phyloP scores from a whole-genome alignment of 2,113 vertebrate genomes.

The Hymenochirus boettgeri region DNA sequence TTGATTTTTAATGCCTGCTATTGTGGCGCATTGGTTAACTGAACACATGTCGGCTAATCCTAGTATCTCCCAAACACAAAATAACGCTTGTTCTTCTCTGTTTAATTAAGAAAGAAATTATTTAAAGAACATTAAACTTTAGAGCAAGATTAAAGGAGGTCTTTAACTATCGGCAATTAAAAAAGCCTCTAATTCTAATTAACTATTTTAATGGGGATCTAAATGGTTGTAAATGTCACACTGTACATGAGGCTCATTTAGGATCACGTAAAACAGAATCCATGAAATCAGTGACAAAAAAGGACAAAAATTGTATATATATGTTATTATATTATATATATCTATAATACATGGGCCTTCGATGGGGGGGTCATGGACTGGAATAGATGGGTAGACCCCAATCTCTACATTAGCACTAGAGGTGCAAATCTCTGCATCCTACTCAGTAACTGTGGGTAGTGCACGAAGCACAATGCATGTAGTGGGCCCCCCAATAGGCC shows the following conservation, averaged over 20 bases:
- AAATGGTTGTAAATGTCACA: constrained; percentile 52
- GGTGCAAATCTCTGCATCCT: too few species aligned
- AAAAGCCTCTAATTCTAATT: constrained; percentile 49
- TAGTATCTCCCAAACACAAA: constrained; percentile 44
- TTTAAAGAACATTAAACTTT: constrained; percentile 48
- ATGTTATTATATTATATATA: too few species aligned
- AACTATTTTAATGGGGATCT: constrained; percentile 49
- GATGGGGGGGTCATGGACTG: too few species aligned
- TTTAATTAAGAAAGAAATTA: constrained; percentile 29
- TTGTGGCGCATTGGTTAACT: constrained; percentile 41
- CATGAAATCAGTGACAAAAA: too few species aligned
- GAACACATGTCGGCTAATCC: constrained; percentile 35
- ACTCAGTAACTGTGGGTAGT: too few species aligned
- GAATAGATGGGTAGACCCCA: too few species aligned
- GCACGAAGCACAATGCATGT: too few species aligned
- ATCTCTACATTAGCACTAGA: too few species aligned
- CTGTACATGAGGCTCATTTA: constrained; percentile 17
- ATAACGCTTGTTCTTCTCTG: not conserved
- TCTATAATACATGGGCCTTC: too few species aligned
- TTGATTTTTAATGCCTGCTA: constrained; percentile 31
- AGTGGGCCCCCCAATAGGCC: too few species aligned
- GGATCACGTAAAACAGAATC: constrained; percentile 30
- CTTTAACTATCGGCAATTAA: constrained; percentile 48
- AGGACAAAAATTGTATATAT: too few species aligned
- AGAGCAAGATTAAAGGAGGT: constrained; percentile 43